Conservation (phyloP, 2,888 invertebrate species). For the Acleris emargana region DNA sequence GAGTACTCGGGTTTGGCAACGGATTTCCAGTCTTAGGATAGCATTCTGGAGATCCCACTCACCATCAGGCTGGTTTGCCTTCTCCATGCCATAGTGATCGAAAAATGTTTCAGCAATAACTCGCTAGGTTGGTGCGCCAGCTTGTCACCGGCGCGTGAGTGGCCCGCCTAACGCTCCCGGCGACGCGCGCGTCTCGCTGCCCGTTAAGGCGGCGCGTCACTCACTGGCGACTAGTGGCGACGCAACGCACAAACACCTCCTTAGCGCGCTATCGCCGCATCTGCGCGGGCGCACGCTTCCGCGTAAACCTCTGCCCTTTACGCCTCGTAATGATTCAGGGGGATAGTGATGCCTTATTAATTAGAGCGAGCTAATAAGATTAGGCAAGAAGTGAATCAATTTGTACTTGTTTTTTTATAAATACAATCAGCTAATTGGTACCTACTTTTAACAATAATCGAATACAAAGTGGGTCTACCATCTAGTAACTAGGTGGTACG, state of each 20-base stretch:
- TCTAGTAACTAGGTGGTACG: too few species aligned
- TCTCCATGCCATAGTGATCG: too few species aligned
- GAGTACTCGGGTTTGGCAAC: too few species aligned
- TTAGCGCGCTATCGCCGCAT: conserved; percentile 54
- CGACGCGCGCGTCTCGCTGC: conserved; percentile 68
- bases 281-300: conserved; percentile 39
- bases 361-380: background rate
- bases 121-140: background rate
- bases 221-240: conserved; percentile 73
- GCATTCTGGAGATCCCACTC: too few species aligned
- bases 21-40: too few species aligned
- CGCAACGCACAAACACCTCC: conserved; percentile 74
- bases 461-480: too few species aligned
- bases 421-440: too few species aligned
- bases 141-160: conserved; percentile 6
- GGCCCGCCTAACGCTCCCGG: conserved; percentile 11
- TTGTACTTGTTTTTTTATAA: too few species aligned
- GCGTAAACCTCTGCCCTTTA: conserved; percentile 40
- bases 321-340: conserved; percentile 42
- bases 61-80: too few species aligned
- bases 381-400: too few species aligned
- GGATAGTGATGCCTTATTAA: background rate
- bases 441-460: too few species aligned
- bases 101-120: too few species aligned
- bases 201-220: conserved; percentile 74